phyloP scores from a whole-genome alignment of 2,113 vertebrate genomes.

The Plestiodon gilberti region DNA sequence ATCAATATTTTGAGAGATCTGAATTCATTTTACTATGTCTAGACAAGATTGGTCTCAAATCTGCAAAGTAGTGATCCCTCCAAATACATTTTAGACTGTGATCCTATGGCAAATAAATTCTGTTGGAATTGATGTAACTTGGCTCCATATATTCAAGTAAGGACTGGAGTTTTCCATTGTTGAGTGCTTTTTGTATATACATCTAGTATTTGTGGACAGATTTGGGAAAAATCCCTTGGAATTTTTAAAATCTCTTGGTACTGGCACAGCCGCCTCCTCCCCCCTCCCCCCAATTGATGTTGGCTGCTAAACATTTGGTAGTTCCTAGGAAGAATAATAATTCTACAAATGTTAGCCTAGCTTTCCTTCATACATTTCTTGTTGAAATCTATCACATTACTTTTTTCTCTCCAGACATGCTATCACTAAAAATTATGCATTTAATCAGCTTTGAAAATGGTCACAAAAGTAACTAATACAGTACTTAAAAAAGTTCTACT shows the following conservation, averaged over 20 bases:
- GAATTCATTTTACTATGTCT: not conserved
- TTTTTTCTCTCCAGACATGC: not conserved
- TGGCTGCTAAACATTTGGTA: not conserved
- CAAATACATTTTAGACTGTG: not conserved
- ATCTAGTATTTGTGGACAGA: not conserved
- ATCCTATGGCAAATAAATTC: not conserved
- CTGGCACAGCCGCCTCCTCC: not conserved
- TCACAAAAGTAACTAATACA: not conserved
- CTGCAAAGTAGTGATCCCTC: conserved; percentile 14
- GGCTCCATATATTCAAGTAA: not conserved
- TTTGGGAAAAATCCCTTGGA: not conserved
- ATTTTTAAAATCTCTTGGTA: not conserved
- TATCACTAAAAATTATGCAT: not conserved
- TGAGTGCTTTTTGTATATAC: not conserved
- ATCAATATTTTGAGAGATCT: conserved; percentile 3
- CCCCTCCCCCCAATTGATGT: not conserved
- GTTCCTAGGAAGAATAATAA: not conserved
- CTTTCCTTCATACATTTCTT: not conserved
- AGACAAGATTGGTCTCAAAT: not conserved
- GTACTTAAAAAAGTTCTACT: not conserved
- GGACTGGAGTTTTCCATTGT: not conserved
- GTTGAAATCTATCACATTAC: not conserved
- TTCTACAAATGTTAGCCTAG: not conserved
- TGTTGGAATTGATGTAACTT: not conserved
- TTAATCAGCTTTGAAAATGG: not conserved